phyloP scores from a whole-genome alignment of 2,888 invertebrate species.

The Lacanobia oleracea region DNA sequence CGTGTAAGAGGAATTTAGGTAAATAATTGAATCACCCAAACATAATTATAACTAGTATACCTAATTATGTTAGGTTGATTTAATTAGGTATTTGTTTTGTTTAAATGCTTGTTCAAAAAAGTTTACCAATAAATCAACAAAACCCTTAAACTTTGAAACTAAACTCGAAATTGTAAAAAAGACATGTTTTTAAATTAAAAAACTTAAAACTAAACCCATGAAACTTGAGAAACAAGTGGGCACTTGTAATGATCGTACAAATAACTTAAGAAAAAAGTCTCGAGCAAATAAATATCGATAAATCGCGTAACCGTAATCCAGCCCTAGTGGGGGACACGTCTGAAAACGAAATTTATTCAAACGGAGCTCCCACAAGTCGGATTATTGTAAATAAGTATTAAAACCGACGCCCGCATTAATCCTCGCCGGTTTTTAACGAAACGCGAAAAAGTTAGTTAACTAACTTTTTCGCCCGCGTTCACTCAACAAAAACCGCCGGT shows the following conservation, averaged over 20 bases:
- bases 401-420: constrained; percentile 86
- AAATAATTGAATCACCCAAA: too few species aligned
- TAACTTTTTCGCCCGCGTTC: constrained; percentile 78
- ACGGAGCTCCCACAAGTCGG: constrained; percentile 84
- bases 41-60: too few species aligned
- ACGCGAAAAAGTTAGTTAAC: constrained; percentile 87
- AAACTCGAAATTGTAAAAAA: constrained; percentile 2
- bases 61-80: neutral
- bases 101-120: neutral
- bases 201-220: constrained; percentile 26
- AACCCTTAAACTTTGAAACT: neutral
- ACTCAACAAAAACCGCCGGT: constrained; percentile 79
- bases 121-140: too few species aligned
- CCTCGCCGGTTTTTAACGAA: constrained; percentile 85
- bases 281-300: constrained; percentile 61
- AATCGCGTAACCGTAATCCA: constrained; percentile 60
- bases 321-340: constrained; percentile 75
- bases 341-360: constrained; percentile 86
- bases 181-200: constrained; percentile 21
- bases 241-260: constrained; percentile 36
- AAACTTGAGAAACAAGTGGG: constrained; percentile 39
- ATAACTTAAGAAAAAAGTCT: constrained; percentile 40
- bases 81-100: neutral
- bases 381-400: constrained; percentile 90
- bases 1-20: neutral